Conservation (phyloP, 2,113 vertebrate species). For the Sula dactylatra region DNA sequence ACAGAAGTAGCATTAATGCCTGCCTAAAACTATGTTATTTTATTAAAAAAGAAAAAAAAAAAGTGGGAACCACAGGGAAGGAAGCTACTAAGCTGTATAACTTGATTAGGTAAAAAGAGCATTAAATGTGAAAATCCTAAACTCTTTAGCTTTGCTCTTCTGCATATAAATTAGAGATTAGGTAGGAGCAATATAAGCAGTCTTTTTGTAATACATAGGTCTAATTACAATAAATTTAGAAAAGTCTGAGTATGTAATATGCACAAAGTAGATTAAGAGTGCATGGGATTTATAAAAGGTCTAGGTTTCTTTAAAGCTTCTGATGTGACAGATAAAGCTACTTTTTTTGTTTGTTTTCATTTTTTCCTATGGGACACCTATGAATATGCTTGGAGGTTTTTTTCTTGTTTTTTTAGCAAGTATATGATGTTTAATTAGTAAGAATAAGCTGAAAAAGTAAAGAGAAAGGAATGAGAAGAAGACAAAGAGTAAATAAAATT, state of each 20-base stretch:
- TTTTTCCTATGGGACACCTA: neutral
- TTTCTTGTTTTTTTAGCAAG: neutral
- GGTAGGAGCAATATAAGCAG: constrained; percentile 14
- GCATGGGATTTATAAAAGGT: constrained; percentile 2
- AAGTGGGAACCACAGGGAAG: neutral
- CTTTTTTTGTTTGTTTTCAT: neutral
- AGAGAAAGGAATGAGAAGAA: neutral
- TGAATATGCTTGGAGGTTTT: neutral
- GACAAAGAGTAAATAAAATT: neutral
- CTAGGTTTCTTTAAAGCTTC: constrained; percentile 33
- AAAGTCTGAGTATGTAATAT: constrained; percentile 45
- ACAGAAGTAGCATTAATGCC: neutral
- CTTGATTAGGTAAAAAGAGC: constrained; percentile 59
- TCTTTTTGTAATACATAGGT: constrained; percentile 53
- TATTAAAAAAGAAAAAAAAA: neutral
- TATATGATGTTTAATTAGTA: neutral
- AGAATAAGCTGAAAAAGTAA: neutral
- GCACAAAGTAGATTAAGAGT: constrained; percentile 51
- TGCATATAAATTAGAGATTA: constrained; percentile 70
- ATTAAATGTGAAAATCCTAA: constrained; percentile 67
- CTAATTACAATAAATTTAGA: constrained; percentile 60
- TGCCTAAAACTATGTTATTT: neutral
- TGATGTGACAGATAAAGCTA: constrained; percentile 6
- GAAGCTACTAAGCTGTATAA: constrained; percentile 35
- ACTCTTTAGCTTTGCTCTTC: constrained; percentile 50